Base-by-base conservation (phyloP, 2,797 vertebrate species). In the Atherinosoma microstoma region DNA sequence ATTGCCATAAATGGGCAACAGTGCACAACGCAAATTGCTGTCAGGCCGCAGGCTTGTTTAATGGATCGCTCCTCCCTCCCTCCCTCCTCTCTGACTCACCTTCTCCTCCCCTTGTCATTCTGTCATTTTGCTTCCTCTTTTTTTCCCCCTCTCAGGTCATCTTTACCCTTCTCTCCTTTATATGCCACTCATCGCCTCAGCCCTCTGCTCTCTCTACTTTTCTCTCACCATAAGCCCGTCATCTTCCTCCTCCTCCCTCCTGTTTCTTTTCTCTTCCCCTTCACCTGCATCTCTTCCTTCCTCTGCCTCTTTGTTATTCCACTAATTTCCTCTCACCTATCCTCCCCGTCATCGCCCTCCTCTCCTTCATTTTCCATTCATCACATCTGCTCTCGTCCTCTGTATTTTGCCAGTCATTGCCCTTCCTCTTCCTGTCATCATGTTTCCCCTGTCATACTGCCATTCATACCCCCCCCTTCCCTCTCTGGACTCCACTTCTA, bases 1-100 rank as follows among this genome's bases (percentile, higher is more conserved):
- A 83, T 87, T 56, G 67, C 93, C 90, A 78, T 91, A 89, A 85
- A 87, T 76, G 84, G 91, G 63, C 83, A 84, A 9, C 71, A 35
- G 81, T 77, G 84, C 79, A 30, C 71, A 49, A 73, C 22, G 18
- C 79, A 78, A 76, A 89, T 86, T 76, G 78, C 79, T 22, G 76
- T 80, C 74, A 70, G 75, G 72, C 82, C 30, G 10, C 60, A 3
- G 84, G 77, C 67, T 78, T 67, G 76, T 90, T 85, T 76, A 18
- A 53, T 27, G 77, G 71, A 83, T 79, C 74, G 20, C 79, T 75
- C 65, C 61, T 66, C 20, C 35, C 4, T n/a, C 60, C 53, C 16
- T 6, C 6, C 30, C 30, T 32, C 11, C 61, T 70, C 61, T 66
- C 53, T 5, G 34, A 18, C 67, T 64, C 29, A 20, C 40, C 56